Conservation (phyloP, 2,888 invertebrate species). For the Dolichopus griseipennis region DNA sequence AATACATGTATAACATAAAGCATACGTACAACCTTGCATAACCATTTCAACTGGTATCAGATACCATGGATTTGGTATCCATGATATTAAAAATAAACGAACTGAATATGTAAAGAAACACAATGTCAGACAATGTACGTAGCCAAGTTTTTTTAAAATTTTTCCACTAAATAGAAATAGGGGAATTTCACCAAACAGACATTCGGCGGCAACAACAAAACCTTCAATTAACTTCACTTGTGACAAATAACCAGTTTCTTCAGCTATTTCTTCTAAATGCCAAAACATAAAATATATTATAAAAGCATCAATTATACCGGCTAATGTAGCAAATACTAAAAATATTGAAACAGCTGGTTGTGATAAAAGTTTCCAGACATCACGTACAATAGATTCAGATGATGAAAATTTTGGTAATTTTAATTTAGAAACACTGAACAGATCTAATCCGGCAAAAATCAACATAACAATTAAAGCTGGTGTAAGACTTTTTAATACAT, state of each 20-base stretch:
- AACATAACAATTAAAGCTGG: slow-evolving; percentile 63
- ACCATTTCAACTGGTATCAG: slow-evolving; percentile 68
- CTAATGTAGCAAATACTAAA: slow-evolving; percentile 62
- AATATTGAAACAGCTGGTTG: slow-evolving; percentile 60
- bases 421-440: slow-evolving; percentile 52
- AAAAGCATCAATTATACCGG: slow-evolving; percentile 70
- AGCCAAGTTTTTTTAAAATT: slow-evolving; percentile 70
- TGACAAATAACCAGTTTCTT: slow-evolving; percentile 49
- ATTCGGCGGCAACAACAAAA: slow-evolving; percentile 67
- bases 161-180: slow-evolving; percentile 65
- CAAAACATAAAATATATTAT: slow-evolving; percentile 76
- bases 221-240: slow-evolving; percentile 73
- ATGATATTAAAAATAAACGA: slow-evolving; percentile 63
- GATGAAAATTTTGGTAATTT: slow-evolving; percentile 57
- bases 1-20: slow-evolving; percentile 72
- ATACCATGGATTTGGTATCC: slow-evolving; percentile 74
- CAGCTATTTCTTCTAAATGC: slow-evolving; percentile 71
- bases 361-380: slow-evolving; percentile 53
- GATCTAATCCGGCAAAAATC: slow-evolving; percentile 54
- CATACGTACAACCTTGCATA: slow-evolving; percentile 81
- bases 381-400: slow-evolving; percentile 59
- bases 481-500: slow-evolving; percentile 53
- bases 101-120: slow-evolving; percentile 69
- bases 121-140: slow-evolving; percentile 66
- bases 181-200: slow-evolving; percentile 67